A percentile compares a stretch with the other conserved stretches of the same genome.
phyloP scores from a whole-genome alignment of 2,888 invertebrate genomes.

The Scaptomyza polygonia region DNA sequence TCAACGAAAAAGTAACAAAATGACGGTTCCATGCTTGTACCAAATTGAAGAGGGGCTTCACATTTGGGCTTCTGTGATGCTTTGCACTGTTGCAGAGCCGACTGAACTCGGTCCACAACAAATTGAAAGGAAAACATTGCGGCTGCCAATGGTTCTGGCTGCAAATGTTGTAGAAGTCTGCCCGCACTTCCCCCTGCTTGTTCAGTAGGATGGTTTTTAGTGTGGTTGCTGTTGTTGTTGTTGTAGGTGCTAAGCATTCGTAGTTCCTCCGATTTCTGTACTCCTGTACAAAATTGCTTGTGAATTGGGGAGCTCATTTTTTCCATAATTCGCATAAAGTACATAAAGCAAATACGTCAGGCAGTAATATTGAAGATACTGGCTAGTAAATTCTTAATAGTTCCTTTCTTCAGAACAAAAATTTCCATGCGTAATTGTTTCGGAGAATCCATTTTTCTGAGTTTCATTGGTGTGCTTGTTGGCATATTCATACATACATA shows the following conservation, averaged over 20 bases:
- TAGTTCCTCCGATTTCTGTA: constrained; percentile 42
- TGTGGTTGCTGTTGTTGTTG: constrained; percentile 32
- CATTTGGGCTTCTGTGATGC: constrained; percentile 47
- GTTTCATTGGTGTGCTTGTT: constrained; percentile 34
- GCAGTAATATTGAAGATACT: constrained; percentile 54
- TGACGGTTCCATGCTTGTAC: constrained; percentile 33
- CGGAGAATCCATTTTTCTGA: constrained; percentile 57
- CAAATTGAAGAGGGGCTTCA: constrained; percentile 39
- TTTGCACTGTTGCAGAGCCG: constrained; percentile 57
- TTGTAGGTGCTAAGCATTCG: constrained; percentile 23
- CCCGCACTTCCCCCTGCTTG: constrained; percentile 15
- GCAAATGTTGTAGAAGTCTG: constrained; percentile 42
- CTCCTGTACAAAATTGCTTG: constrained; percentile 48
- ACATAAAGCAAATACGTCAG: constrained; percentile 55
- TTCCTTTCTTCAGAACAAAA: constrained; percentile 46
- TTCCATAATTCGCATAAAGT: constrained; percentile 49
- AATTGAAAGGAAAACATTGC: constrained; percentile 61
- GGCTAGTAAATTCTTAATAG: constrained; percentile 46
- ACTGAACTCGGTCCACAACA: constrained; percentile 54
- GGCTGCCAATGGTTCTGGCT: constrained; percentile 58
- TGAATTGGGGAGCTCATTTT: constrained; percentile 68
- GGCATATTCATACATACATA: constrained; percentile 16
- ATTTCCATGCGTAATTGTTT: constrained; percentile 25
- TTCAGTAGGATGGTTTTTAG: constrained; percentile 9
- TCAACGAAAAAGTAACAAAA: constrained; percentile 68